These are phyloP conservation scores for Herminia tarsipennalis DNA, from an alignment of 2,888 invertebrate species.

Conservation along the genomic window DNA sequence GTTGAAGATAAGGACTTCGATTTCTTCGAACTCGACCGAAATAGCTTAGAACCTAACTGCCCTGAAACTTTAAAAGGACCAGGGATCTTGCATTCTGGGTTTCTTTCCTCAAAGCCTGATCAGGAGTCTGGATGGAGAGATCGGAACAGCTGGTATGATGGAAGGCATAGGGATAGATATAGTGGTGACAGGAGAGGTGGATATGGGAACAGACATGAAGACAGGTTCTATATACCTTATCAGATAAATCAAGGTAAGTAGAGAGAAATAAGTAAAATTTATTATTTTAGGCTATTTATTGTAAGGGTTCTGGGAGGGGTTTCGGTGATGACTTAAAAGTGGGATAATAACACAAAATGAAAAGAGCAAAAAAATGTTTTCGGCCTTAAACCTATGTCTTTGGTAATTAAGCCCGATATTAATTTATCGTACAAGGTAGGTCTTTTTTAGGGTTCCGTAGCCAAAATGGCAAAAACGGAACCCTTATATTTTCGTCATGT, in stretches of 20 bases:
- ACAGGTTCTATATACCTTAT: conserved; percentile 83
- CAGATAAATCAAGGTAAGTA: conserved; percentile 74
- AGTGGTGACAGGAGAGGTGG: conserved; percentile 51
- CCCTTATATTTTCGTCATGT: too few species aligned
- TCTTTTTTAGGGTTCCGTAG: too few species aligned
- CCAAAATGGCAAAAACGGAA: too few species aligned
- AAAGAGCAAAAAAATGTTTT: too few species aligned
- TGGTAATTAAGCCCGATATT: too few species aligned
- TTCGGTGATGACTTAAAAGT: too few species aligned
- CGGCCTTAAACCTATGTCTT: too few species aligned
- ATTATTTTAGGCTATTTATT: not conserved
- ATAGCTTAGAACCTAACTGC: conserved; percentile 88
- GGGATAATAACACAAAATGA: too few species aligned
- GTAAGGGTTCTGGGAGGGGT: too few species aligned
- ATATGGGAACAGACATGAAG: conserved; percentile 63
- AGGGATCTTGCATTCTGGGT: conserved; percentile 77
- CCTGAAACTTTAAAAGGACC: conserved; percentile 69
- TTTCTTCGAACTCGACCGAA: conserved; percentile 91
- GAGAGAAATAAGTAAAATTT: conserved; percentile 8
- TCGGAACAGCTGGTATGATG: conserved; percentile 57
- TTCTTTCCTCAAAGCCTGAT: conserved; percentile 68
- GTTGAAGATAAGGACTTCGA: conserved; percentile 90
- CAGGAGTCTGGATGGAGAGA: conserved; percentile 59
- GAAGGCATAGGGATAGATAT: conserved; percentile 49
- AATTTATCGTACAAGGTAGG: too few species aligned